Percentiles rank a stretch among this genome's conserved stretches.
These are phyloP conservation scores for Atopsyche davidsoni DNA, from an alignment of 1,140 invertebrate species.

Conservation along the genomic window DNA sequence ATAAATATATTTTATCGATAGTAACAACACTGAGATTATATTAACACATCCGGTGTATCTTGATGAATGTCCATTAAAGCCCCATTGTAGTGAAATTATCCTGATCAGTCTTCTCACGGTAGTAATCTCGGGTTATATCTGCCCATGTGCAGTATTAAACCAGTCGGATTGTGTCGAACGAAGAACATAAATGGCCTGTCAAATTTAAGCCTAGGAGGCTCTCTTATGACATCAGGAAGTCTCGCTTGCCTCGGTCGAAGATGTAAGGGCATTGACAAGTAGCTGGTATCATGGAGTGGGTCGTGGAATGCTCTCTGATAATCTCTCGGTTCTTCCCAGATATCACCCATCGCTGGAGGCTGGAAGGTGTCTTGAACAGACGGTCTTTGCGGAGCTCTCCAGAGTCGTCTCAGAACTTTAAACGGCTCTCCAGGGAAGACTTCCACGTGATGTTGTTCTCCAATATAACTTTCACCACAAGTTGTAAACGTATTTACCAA, in stretches of 20 bases:
- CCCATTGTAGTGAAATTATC: background rate
- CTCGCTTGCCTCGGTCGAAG: slow-evolving; percentile 64
- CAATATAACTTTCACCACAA: slow-evolving; percentile 67
- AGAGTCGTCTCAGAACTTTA: slow-evolving; percentile 21
- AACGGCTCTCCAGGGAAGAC: slow-evolving; percentile 65
- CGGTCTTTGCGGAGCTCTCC: slow-evolving; percentile 24
- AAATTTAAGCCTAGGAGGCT: slow-evolving; percentile 62
- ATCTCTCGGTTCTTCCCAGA: slow-evolving; percentile 45
- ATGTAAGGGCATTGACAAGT: slow-evolving; percentile 57
- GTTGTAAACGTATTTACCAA: slow-evolving; percentile 72
- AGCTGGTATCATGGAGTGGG: slow-evolving; percentile 54
- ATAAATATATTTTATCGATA: background rate
- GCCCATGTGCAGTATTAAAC: slow-evolving; percentile 78
- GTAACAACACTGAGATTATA: background rate
- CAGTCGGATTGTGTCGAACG: slow-evolving; percentile 79
- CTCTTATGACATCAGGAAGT: slow-evolving; percentile 50
- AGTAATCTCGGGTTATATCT: slow-evolving; percentile 75
- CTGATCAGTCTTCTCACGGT: slow-evolving; percentile 46
- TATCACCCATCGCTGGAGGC: slow-evolving; percentile 35
- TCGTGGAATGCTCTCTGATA: slow-evolving; percentile 56
- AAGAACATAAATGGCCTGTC: slow-evolving; percentile 82
- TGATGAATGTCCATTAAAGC: background rate
- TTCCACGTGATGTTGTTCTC: slow-evolving; percentile 68
- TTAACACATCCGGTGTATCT: background rate
- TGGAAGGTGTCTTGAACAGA: slow-evolving; percentile 19